phyloP scores from a whole-genome alignment of 2,113 vertebrate species.

The Numenius arquata region DNA sequence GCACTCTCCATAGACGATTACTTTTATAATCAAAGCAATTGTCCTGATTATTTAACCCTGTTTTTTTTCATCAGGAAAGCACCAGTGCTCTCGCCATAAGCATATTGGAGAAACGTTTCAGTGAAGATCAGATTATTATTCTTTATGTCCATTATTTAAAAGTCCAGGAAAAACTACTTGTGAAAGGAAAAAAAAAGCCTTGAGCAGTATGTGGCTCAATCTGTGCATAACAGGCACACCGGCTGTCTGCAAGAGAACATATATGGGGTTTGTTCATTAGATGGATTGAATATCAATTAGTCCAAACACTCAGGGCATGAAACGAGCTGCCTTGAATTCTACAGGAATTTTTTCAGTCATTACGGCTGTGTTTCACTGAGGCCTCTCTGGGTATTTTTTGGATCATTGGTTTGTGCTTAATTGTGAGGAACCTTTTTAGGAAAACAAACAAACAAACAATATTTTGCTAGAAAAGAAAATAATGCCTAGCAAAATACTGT shows the following conservation, averaged over 20 bases:
- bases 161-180: not conserved
- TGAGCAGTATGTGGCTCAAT: not conserved
- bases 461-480: not conserved
- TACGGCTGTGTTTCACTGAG: not conserved
- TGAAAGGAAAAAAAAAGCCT: not conserved
- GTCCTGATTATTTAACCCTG: not conserved
- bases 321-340: not conserved
- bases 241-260: not conserved
- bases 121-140: not conserved
- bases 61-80: not conserved
- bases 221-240: not conserved
- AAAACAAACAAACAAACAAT: not conserved
- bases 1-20: not conserved
- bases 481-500: not conserved
- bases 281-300: not conserved
- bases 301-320: not conserved
- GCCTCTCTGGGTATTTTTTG: not conserved
- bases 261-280: not conserved
- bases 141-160: not conserved
- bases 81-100: not conserved
- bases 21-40: not conserved
- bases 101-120: not conserved
- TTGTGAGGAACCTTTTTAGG: slow-evolving; percentile 2
- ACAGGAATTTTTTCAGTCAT: not conserved
- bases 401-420: slow-evolving; percentile 19